Conservation (phyloP, 2,888 invertebrate species). For the Julus scandinavius region DNA sequence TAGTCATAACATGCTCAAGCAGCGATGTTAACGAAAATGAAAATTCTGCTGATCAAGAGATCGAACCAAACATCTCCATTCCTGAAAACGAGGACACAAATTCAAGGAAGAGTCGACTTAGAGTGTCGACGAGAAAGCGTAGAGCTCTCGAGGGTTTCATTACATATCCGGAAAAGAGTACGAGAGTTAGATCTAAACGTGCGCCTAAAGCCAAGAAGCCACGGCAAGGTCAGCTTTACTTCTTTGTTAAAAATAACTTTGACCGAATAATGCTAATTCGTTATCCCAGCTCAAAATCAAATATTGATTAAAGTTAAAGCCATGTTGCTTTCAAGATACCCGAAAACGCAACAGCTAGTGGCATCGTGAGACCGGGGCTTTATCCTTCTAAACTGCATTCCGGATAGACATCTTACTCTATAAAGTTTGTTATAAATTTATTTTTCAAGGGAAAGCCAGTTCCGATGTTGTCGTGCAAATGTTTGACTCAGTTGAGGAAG, state of each 20-base stretch:
- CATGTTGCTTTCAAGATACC: no score
- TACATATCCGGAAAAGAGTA: background rate
- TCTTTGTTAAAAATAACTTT: background rate
- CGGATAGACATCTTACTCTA: no score
- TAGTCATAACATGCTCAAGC: background rate
- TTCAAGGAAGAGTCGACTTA: background rate
- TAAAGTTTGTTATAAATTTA: no score
- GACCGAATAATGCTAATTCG: no score
- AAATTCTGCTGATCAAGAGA: background rate
- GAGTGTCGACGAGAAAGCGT: background rate
- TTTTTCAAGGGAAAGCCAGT: background rate
- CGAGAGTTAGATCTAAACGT: background rate
- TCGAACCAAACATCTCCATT: background rate
- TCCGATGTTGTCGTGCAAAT: background rate
- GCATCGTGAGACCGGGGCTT: no score
- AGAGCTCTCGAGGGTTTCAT: background rate
- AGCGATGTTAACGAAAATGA: background rate
- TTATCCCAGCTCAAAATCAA: no score
- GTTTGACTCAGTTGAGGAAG: background rate
- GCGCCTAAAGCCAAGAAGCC: background rate
- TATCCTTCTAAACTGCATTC: no score
- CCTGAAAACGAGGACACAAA: background rate
- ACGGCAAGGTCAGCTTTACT: background rate
- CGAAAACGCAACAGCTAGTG: no score
- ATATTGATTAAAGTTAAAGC: no score